A percentile compares a stretch with the other conserved stretches of the same genome.
These are phyloP conservation scores for Drosophila ironensis DNA, from an alignment of 1,140 invertebrate genomes.

Conservation along the genomic window DNA sequence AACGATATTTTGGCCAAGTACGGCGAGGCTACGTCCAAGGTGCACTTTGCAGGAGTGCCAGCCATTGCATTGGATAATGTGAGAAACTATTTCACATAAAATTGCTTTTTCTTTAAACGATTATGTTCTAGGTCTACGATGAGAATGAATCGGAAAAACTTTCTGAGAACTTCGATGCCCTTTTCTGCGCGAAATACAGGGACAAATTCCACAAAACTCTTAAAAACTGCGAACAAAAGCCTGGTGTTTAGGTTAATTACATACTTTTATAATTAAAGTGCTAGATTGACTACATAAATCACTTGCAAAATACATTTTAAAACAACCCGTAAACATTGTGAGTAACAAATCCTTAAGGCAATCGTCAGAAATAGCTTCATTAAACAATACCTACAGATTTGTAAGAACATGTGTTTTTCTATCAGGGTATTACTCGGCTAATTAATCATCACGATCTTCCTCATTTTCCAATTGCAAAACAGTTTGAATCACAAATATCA, in stretches of 20 bases:
- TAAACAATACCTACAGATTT: too few relatives aligned
- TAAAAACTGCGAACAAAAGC: slow-evolving; percentile 5
- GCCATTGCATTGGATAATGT: slow-evolving; percentile 53
- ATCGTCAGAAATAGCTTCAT: too few relatives aligned
- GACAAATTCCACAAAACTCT: slow-evolving; percentile 43
- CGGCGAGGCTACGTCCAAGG: slow-evolving; percentile 14
- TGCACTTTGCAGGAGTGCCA: slow-evolving; percentile 32
- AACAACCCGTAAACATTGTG: too few relatives aligned
- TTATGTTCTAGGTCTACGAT: slow-evolving; percentile 15
- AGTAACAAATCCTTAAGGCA: too few relatives aligned
- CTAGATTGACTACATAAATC: too few relatives aligned
- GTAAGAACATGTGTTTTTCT: background rate
- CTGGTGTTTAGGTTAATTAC: too few relatives aligned
- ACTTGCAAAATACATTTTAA: too few relatives aligned
- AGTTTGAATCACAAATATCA: background rate
- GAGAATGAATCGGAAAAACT: slow-evolving; percentile 15
- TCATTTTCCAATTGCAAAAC: background rate
- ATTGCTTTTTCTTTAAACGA: background rate
- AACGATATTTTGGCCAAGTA: slow-evolving; percentile 52
- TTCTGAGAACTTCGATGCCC: slow-evolving; percentile 29
- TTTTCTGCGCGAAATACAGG: slow-evolving; percentile 51
- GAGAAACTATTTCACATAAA: background rate
- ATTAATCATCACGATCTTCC: background rate
- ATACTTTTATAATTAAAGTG: too few relatives aligned
- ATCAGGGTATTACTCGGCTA: background rate